Percentiles rank a stretch among this genome's conserved stretches.
Evolutionary conservation across 1,140 invertebrate species (phyloP).

Genomic region (Sminthurides bifidus): DNA sequence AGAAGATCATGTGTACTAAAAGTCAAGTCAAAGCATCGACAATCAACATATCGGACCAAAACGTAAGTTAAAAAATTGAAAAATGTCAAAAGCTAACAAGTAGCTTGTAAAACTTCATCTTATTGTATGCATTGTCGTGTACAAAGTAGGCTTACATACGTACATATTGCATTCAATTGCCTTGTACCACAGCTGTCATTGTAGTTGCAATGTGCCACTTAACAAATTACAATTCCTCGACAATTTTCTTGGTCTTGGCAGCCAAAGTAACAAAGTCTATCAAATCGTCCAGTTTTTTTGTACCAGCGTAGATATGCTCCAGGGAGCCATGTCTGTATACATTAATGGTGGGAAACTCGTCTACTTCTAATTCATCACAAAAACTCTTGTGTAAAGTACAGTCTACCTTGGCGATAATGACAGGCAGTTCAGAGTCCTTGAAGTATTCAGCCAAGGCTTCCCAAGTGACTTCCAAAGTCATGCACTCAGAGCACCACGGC

Average conservation of each 20-base stretch:
- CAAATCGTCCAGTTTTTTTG: constrained; percentile 17
- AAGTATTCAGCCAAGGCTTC: constrained; percentile 55
- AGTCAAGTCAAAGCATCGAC: too few relatives aligned
- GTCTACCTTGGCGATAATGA: constrained; percentile 58
- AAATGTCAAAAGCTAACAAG: too few relatives aligned
- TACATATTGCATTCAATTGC: too few relatives aligned
- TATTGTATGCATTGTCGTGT: too few relatives aligned
- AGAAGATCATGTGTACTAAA: too few relatives aligned
- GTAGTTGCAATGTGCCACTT: too few relatives aligned
- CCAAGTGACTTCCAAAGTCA: constrained; percentile 51
- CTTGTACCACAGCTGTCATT: too few relatives aligned
- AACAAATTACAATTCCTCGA: not conserved
- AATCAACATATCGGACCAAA: too few relatives aligned
- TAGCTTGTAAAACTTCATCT: too few relatives aligned
- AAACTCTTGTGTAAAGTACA: constrained; percentile 52
- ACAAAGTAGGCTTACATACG: too few relatives aligned
- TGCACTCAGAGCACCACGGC: constrained; percentile 17
- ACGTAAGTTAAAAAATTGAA: too few relatives aligned
- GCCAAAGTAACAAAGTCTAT: constrained; percentile 7
- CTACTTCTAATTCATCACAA: constrained; percentile 52
- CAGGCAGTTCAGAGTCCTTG: constrained; percentile 36
- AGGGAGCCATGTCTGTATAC: constrained; percentile 16
- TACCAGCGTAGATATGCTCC: constrained; percentile 13
- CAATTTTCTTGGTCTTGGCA: not conserved
- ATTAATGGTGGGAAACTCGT: constrained; percentile 26